Percentiles rank a stretch among this genome's conserved stretches.
These are phyloP conservation scores for Stratiolaelaps scimitus DNA, from an alignment of 1,140 invertebrate species.

Conservation along the genomic window DNA sequence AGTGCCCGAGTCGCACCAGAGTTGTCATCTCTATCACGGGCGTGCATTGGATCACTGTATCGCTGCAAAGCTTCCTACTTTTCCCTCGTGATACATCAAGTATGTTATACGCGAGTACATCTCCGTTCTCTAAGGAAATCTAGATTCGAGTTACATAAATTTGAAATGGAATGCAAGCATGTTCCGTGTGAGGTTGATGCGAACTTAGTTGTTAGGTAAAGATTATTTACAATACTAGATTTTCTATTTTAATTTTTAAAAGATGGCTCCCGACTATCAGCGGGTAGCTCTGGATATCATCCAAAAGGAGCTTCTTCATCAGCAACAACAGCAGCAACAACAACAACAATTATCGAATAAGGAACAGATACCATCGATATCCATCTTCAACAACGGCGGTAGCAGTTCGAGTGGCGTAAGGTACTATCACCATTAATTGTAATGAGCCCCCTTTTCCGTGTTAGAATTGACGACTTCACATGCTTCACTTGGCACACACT, in stretches of 20 bases:
- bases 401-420: conserved; percentile 20
- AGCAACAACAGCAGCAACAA: conserved; percentile 19
- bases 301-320: conserved; percentile 18
- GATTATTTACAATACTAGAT: too few relatives aligned
- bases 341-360: neutral
- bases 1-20: too few relatives aligned
- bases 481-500: neutral
- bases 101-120: too few relatives aligned
- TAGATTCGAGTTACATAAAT: too few relatives aligned
- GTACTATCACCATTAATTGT: neutral
- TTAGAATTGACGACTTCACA: neutral
- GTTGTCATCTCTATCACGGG: neutral
- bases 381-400: conserved; percentile 7
- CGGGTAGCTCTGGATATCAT: conserved; percentile 19
- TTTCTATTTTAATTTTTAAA: too few relatives aligned
- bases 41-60: conserved; percentile 26
- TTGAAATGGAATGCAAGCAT: too few relatives aligned
- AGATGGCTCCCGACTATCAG: conserved; percentile 23
- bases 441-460: neutral
- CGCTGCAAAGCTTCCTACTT: conserved; percentile 24
- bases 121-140: too few relatives aligned
- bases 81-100: conserved; percentile 11
- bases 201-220: too few relatives aligned
- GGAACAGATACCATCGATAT: neutral
- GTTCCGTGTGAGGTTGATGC: too few relatives aligned